Evolutionary conservation across 2,113 vertebrate genomes (phyloP).

Genomic region (Malurus alboscapulatus): DNA sequence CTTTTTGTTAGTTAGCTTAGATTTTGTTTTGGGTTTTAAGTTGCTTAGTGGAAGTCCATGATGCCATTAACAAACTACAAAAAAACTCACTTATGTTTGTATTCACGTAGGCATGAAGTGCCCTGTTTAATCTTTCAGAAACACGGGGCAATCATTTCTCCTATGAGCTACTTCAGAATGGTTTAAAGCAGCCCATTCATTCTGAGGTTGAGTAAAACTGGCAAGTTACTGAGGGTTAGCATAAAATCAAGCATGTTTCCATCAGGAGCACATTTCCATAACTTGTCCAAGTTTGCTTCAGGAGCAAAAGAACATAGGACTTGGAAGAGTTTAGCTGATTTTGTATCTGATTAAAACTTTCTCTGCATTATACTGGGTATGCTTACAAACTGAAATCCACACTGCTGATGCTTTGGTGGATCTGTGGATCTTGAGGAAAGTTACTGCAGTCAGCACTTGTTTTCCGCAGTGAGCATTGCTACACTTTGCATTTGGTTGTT

Average conservation of each 20-base stretch:
- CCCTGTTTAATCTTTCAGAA: background rate
- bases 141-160: background rate
- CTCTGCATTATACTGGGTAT: background rate
- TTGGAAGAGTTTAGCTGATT: background rate
- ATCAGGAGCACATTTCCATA: background rate
- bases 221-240: background rate
- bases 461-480: fast-evolving
- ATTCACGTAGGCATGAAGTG: background rate
- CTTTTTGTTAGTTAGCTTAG: background rate
- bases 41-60: background rate
- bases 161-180: background rate
- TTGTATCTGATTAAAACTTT: background rate
- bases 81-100: background rate
- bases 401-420: background rate
- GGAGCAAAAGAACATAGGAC: background rate
- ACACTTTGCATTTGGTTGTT: background rate
- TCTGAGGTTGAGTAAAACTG: background rate
- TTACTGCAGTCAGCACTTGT: too few relatives aligned
- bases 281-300: background rate
- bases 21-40: background rate
- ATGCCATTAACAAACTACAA: background rate
- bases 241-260: background rate
- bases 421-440: background rate
- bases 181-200: background rate
- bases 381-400: background rate